Base-by-base conservation (phyloP, 2,888 invertebrate species). In the Rapana venosa region DNA sequence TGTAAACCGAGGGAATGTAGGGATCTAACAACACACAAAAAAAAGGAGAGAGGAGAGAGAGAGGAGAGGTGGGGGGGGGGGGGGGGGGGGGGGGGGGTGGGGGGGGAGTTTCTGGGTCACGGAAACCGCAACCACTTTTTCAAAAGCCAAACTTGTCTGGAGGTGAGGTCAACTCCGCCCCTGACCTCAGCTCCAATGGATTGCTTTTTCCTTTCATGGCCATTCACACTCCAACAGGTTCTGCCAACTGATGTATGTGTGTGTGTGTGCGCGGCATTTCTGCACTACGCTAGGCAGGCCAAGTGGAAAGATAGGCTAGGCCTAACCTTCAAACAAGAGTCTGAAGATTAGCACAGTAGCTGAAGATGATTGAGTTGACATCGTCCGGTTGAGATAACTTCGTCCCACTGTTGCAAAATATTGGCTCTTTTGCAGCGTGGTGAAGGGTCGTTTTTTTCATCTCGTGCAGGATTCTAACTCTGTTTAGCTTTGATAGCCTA, bases 171-270 rank as follows among this genome's bases (percentile, higher is more conserved):
- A 74, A 70, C 85, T 74, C 89, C 89, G 89, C 89, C 89, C 85
- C 74, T 85, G 56, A 85, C 85, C 85, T 77, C 36, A 47, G 26
- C 81, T 66, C 89, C 89, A 89, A 89, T 89, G 66, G 89, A 56
- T 85, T 89, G 74, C 36, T 85, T 84, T 36, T 88, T 79, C 85
- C 35, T 17, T 22, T 89, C 89, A 74, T 32, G 30, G 89, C 89
- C 56, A 70, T 89, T 89, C 89, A 47, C 89, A 89, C 89, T 89
- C 89, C 89, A 85, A 89, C 89, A 89, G 89, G 89, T 89, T 77
- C 85, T 47, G 89, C 89, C 32, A 61, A 70, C 89, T 83, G 32
- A 74, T 85, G 56, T 66, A 32, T 74, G 84, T 88, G 47, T 47
- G 47, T 47, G 47, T n/a, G n/a, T n/a, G n/a, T n/a, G n/a, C 61